A percentile compares a stretch with the other conserved stretches of the same genome.
Evolutionary conservation across 2,797 vertebrate genomes (phyloP).

Genomic region (Chaetodon trifasciatus): DNA sequence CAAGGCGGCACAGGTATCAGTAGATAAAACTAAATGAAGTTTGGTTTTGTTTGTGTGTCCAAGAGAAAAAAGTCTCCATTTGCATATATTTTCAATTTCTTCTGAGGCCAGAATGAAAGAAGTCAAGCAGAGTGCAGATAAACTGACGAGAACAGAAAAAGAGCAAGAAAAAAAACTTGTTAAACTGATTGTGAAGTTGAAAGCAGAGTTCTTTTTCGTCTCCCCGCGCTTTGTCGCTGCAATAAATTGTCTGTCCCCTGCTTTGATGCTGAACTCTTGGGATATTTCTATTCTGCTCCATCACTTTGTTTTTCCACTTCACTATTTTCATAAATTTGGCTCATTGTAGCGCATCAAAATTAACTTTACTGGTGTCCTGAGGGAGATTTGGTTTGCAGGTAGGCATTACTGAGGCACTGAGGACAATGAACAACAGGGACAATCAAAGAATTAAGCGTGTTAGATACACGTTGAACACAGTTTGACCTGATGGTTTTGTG

Average conservation of each 20-base stretch:
- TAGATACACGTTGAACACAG: not conserved
- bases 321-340: constrained; percentile 21
- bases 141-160: not conserved
- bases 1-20: not conserved
- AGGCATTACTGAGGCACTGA: not conserved
- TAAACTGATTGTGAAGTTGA: not conserved
- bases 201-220: not conserved
- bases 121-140: not conserved
- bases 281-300: not conserved
- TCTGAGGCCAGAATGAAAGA: not conserved
- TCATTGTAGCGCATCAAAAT: not conserved
- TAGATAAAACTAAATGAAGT: not conserved
- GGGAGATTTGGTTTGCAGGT: constrained; percentile 28
- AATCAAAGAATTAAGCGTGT: not conserved
- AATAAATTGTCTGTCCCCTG: not conserved
- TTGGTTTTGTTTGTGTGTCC: not conserved
- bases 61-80: too few relatives aligned
- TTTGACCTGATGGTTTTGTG: not conserved
- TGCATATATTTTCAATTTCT: not conserved
- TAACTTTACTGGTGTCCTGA: not conserved
- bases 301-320: not conserved
- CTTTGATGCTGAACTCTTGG: not conserved
- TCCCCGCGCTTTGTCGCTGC: not conserved
- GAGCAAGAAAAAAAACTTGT: not conserved
- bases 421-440: not conserved